Conservation (phyloP, 2,797 vertebrate species). For the Labroides dimidiatus region DNA sequence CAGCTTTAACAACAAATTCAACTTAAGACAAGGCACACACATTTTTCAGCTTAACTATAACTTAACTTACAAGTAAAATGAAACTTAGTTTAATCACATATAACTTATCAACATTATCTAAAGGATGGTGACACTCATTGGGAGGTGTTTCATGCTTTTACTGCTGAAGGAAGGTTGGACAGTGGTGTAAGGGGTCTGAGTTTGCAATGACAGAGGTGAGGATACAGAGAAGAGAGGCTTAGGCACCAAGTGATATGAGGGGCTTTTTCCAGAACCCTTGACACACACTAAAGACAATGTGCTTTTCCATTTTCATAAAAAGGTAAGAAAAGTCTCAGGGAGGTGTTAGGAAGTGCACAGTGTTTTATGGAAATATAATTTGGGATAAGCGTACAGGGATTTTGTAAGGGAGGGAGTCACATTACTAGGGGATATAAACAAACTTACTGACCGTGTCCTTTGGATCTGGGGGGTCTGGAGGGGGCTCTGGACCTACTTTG, state of each 20-base stretch:
- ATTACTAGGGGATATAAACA: conserved; percentile 37
- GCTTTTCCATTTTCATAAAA: conserved; percentile 28
- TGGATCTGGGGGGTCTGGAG: conserved; percentile 59
- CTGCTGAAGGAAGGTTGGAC: conserved; percentile 39
- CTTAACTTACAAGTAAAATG: conserved; percentile 57
- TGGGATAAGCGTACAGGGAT: conserved; percentile 23
- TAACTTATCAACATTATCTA: conserved; percentile 58
- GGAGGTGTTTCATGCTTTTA: conserved; percentile 70
- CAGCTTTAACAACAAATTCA: conserved; percentile 44
- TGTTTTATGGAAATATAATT: conserved; percentile 18
- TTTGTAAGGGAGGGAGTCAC: conserved; percentile 51
- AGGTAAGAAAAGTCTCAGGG: conserved; percentile 11
- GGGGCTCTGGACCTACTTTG: conserved; percentile 67
- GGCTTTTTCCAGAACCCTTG: conserved; percentile 5
- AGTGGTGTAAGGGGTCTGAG: conserved; percentile 38
- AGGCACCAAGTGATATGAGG: conserved; percentile 8
- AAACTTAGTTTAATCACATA: conserved; percentile 63
- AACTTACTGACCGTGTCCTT: conserved; percentile 78
- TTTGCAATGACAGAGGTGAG: conserved; percentile 56
- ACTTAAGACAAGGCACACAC: conserved; percentile 39
- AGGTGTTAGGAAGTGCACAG: conserved; percentile 3
- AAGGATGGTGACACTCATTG: conserved; percentile 69
- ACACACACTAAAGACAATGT: conserved; percentile 18
- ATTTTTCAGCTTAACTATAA: conserved; percentile 57
- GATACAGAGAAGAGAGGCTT: conserved; percentile 27